Base-by-base conservation (phyloP, 2,113 vertebrate species). In the Ascaphus truei region DNA sequence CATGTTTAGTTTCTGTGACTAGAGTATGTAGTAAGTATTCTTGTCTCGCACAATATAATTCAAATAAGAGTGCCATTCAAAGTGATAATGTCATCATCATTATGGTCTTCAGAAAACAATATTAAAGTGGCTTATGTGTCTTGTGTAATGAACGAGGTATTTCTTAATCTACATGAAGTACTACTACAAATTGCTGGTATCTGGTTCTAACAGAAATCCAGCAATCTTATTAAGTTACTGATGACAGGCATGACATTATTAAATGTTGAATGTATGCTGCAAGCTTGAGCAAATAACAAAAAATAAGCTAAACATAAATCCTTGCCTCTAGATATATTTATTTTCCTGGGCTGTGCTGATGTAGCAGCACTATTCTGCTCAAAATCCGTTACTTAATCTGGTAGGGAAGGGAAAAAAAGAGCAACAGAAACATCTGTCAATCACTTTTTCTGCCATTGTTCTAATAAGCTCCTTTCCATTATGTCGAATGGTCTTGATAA, bases 221-320 rank as follows among this genome's bases (percentile, higher is more conserved):
- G 58, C 47, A 76, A 68, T 77, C 30, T 15, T 67, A 48, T 80
- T 80, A 76, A 76, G 75, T 20, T 43, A 57, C 68, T 73, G 72
- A 73, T 82, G 77, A 79, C 77, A 79, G 47, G 64, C 73, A 75
- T 75, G 64, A 81, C 79, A 73, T 64, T 76, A 57, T 55, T 61
- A 67, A 73, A 59, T 58, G 58, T 56, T 75, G 20, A 22, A 72
- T 75, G 41, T 72, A 47, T 72, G 63, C 50, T 62, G 64, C 27
- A 61, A 73, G 51, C 33, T 76, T 62, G 56, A 69, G 66, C 41
- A 64, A 63, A 67, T 62, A 71, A 48, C 34, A 77, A 60, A 71
- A n/a, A 69, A 52, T 37, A 63, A 52, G 22, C 68, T 75, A 43
- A 59, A 72, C 56, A 75, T 73, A 79, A 80, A 80, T 81, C 67